Conservation (phyloP, 2,113 vertebrate species). For the Vulpes lagopus region DNA sequence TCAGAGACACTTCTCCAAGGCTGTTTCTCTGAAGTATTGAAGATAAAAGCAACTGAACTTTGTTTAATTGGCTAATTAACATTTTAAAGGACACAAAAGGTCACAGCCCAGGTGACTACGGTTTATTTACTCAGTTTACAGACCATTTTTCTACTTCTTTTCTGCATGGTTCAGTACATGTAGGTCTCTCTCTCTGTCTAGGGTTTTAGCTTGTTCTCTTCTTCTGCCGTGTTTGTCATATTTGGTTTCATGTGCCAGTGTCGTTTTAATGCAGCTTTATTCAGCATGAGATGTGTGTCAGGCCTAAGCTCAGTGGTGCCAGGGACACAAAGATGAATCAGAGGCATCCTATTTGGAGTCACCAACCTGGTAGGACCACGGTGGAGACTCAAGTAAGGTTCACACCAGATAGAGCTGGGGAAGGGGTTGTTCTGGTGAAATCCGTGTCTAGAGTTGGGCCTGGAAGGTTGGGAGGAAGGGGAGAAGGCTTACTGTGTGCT, state of each 20-base stretch:
- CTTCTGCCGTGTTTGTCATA: background rate
- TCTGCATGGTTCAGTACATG: background rate
- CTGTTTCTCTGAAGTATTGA: conserved; percentile 4
- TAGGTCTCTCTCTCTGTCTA: background rate
- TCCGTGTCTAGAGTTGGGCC: background rate
- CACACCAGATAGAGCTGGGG: background rate
- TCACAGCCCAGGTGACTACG: conserved; percentile 15
- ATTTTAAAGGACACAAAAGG: conserved; percentile 63
- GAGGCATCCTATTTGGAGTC: background rate
- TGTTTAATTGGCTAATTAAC: conserved; percentile 59
- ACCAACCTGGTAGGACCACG: background rate
- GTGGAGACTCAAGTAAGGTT: background rate
- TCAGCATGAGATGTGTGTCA: background rate
- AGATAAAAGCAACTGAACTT: conserved; percentile 58
- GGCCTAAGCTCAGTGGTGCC: background rate
- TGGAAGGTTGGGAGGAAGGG: background rate
- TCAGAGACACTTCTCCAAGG: background rate
- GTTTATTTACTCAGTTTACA: conserved; percentile 43
- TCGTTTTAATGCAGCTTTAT: conserved; percentile 31
- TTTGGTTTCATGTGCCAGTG: conserved; percentile 11
- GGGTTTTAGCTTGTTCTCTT: background rate
- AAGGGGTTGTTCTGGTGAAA: background rate
- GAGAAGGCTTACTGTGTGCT: background rate
- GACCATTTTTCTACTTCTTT: background rate
- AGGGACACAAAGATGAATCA: background rate